phyloP scores from a whole-genome alignment of 1,140 invertebrate species.

The Adelges cooleyi region DNA sequence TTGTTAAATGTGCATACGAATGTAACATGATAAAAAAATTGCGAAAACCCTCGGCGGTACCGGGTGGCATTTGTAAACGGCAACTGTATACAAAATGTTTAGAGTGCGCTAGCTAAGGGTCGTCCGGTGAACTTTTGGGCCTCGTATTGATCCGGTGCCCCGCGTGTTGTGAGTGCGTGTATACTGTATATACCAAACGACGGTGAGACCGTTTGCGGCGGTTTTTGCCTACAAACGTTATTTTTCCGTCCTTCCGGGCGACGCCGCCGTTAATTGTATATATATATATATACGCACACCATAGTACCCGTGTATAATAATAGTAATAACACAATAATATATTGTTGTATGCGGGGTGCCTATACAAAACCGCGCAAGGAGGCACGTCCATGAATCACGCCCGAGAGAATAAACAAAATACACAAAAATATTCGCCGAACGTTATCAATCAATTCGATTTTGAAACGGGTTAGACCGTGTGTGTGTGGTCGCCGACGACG shows the following conservation, averaged over 20 bases:
- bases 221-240: conserved; percentile 22
- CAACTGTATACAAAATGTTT: not conserved
- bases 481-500: too few relatives aligned
- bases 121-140: conserved; percentile 26
- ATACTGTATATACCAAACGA: not conserved
- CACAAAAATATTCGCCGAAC: too few relatives aligned
- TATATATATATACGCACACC: not conserved
- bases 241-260: conserved; percentile 5
- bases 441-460: too few relatives aligned
- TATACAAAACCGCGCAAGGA: too few relatives aligned
- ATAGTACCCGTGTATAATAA: too few relatives aligned
- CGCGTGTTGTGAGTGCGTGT: not conserved
- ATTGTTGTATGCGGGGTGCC: too few relatives aligned
- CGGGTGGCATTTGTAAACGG: not conserved
- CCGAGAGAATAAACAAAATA: too few relatives aligned
- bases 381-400: too few relatives aligned
- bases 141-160: conserved; percentile 27
- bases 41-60: not conserved
- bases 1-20: too few relatives aligned
- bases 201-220: not conserved
- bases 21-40: too few relatives aligned
- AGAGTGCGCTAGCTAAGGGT: conserved; percentile 26
- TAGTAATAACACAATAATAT: too few relatives aligned
- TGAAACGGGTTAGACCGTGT: too few relatives aligned
- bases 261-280: conserved; percentile 8